These are phyloP conservation scores for Nemoura dubitans DNA, from an alignment of 2,888 invertebrate genomes.

Conservation along the genomic window DNA sequence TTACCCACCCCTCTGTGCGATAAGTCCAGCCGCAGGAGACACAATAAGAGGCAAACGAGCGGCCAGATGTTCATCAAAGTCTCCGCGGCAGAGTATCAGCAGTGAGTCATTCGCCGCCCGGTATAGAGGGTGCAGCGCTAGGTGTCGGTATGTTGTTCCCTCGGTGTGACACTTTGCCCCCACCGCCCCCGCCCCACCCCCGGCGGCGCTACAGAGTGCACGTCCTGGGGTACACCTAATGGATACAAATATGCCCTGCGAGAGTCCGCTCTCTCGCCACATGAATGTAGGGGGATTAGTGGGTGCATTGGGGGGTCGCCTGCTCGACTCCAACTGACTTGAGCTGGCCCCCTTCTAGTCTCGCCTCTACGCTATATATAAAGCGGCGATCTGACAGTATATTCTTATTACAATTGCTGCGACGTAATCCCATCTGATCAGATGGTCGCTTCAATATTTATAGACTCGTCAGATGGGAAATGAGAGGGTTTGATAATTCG, in stretches of 20 bases:
- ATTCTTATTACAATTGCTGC: not conserved
- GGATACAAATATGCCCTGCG: constrained; percentile 33
- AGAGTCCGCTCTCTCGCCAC: not conserved
- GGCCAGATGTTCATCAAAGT: not conserved
- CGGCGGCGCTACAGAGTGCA: not conserved
- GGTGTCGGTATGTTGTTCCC: constrained; percentile 7
- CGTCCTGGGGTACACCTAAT: not conserved
- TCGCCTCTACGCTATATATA: not conserved
- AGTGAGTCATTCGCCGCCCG: not conserved
- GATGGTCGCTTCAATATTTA: not conserved
- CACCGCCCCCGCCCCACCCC: not conserved
- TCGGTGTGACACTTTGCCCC: not conserved
- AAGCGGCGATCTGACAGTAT: not conserved
- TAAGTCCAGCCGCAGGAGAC: not conserved
- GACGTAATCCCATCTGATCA: constrained; percentile 18
- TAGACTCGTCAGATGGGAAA: not conserved
- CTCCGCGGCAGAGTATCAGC: not conserved
- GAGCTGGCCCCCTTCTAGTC: not conserved
- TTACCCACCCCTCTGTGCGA: not conserved
- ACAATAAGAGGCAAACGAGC: constrained; percentile 12
- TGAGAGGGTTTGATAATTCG: not conserved
- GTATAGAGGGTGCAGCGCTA: not conserved
- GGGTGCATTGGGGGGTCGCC: not conserved
- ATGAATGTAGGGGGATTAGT: constrained; percentile 17
- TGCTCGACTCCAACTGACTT: not conserved